A percentile compares a stretch with the other conserved stretches of the same genome.
Conservation (phyloP, 2,888 invertebrate species). For the Prionchulus punctatus region DNA sequence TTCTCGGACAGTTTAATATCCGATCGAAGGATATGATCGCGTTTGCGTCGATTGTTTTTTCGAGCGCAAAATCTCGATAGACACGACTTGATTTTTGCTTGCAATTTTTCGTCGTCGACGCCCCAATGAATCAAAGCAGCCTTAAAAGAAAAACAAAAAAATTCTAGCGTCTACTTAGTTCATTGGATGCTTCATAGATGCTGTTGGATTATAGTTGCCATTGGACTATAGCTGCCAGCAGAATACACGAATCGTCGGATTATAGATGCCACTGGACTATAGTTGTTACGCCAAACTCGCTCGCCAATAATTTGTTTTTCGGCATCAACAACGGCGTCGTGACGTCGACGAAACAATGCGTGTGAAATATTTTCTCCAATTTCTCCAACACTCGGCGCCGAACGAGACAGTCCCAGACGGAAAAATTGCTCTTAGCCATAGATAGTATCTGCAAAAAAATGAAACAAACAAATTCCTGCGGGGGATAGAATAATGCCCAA, state of each 20-base stretch:
- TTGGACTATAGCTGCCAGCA: no score
- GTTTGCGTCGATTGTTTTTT: slow-evolving; percentile 5
- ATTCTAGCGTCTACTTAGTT: slow-evolving; percentile 7
- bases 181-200: neutral
- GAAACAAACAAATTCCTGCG: no score
- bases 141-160: slow-evolving; percentile 22
- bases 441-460: no score
- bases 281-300: no score
- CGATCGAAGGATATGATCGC: neutral
- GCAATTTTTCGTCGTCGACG: slow-evolving; percentile 46
- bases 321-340: slow-evolving; percentile 32
- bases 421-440: neutral
- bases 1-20: slow-evolving; percentile 44
- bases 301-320: slow-evolving; percentile 11
- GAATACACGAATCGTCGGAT: no score
- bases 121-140: slow-evolving; percentile 62
- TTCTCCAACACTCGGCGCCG: neutral
- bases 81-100: slow-evolving; percentile 13
- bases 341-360: slow-evolving; percentile 26
- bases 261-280: no score
- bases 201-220: no score
- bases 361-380: neutral
- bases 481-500: slow-evolving; percentile 43
- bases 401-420: neutral
- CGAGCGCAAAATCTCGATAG: slow-evolving; percentile 6